Conservation (phyloP, 2,888 invertebrate genomes). For the Nemotelus pantherinus region DNA sequence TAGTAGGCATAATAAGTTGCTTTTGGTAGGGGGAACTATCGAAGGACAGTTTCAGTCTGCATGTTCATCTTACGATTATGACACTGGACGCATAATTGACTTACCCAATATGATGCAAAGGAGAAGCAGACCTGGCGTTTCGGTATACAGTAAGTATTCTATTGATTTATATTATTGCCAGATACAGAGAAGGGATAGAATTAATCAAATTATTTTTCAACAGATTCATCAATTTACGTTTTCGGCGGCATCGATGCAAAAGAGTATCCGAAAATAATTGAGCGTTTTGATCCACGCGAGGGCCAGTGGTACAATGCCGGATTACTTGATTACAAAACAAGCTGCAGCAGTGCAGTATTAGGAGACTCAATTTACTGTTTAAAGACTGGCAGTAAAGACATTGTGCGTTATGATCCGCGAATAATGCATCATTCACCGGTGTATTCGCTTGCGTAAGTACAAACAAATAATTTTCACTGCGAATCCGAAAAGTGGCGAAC, state of each 20-base stretch:
- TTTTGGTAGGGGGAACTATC: conserved; percentile 2
- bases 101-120: conserved; percentile 4
- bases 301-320: conserved; percentile 26
- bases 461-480: background rate
- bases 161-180: background rate
- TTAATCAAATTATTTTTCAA: background rate
- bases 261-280: conserved; percentile 22
- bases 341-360: conserved; percentile 5
- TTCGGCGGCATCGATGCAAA: conserved; percentile 11
- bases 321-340: background rate
- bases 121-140: conserved; percentile 8
- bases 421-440: conserved; percentile 21
- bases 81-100: conserved; percentile 7
- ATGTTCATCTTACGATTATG: conserved; percentile 21
- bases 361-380: conserved; percentile 23
- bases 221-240: conserved; percentile 28
- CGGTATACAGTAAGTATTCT: conserved; percentile 4
- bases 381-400: conserved; percentile 4
- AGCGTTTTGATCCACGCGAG: conserved; percentile 24
- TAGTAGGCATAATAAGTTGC: conserved; percentile 3
- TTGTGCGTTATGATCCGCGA: conserved; percentile 24
- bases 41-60: background rate
- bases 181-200: background rate
- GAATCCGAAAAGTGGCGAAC: background rate
- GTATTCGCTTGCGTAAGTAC: conserved; percentile 24